Base-by-base conservation (phyloP, 2,888 invertebrate genomes). In the Nudaria mundana region DNA sequence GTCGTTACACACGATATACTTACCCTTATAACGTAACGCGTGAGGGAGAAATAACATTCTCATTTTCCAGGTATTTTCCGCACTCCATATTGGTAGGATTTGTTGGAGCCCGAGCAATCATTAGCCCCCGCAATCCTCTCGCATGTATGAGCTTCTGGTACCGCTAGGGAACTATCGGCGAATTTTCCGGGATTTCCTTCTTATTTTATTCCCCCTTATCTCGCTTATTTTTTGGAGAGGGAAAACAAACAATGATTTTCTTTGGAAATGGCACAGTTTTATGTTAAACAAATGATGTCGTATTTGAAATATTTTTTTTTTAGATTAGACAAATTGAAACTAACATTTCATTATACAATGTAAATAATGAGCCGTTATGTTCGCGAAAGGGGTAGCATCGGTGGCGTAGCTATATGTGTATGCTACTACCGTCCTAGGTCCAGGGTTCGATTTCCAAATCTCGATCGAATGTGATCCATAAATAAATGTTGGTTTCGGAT, bases 51-150 rank as follows among this genome's bases (percentile, higher is more conserved):
- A 71, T 72, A 76, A 72, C 75, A 71, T 71, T 73, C 76, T 74
- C 69, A 82, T 85, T 84, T 87, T 76, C 81, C 82, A 84, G 82
- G 84, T 84, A 84, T 82, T 82, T 82, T 73, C 79, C 80, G 74
- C 76, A 72, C 79, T 79, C 81, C 79, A 79, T 86, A 84, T 84
- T 81, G 83, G 81, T 66, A 64, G 86, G 87, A 84, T 86, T 87
- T 85, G 80, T 71, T 58, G 66, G 66, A 71, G 68, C 74, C 63
- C 61, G 58, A 65, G 58, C 71, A 81, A 85, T 84, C 82, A 85
- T 86, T 86, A 85, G 82, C 76, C 75, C 56, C n/a, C 67, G 52
- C 71, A 74, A 81, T 78, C 80, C 79, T 73, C 72, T 69, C 68
- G 71, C 72, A 67, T 71, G 56, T 66, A 69, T 74, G 73, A 63